Conservation (phyloP, 2,797 vertebrate species). For the Holocentrus rufus region DNA sequence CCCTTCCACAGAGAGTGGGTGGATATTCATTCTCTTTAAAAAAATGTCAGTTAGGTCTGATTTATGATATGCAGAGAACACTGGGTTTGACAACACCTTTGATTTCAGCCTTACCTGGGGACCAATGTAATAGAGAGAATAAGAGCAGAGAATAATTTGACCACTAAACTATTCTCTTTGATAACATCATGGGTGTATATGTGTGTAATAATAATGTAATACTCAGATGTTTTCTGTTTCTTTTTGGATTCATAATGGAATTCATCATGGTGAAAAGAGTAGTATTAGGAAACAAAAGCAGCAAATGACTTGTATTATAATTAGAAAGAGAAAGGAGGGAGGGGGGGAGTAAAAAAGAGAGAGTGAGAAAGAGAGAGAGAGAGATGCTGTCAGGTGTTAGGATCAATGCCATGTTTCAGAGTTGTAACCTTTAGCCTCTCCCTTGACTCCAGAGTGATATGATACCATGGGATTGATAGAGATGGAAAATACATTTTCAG, state of each 20-base stretch:
- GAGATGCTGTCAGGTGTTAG: conserved; percentile 81
- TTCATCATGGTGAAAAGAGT: conserved; percentile 12
- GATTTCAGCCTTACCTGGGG: conserved; percentile 54
- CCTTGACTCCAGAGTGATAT: conserved; percentile 79
- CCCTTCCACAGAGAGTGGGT: conserved; percentile 92
- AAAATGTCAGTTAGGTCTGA: conserved; percentile 92
- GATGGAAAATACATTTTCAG: conserved; percentile 81
- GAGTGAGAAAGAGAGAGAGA: conserved; percentile 31
- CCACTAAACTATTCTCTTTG: conserved; percentile 47
- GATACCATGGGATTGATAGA: conserved; percentile 80
- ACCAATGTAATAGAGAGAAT: conserved; percentile 64
- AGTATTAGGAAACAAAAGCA: conserved; percentile 9
- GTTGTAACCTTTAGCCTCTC: conserved; percentile 84
- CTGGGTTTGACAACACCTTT: conserved; percentile 75
- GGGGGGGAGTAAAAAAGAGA: not conserved
- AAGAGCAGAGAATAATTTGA: conserved; percentile 51
- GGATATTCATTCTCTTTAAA: conserved; percentile 96
- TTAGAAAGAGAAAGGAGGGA: not conserved
- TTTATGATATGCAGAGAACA: conserved; percentile 94
- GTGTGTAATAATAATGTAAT: conserved; percentile 21
- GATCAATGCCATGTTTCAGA: conserved; percentile 84
- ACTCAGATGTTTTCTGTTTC: conserved; percentile 10
- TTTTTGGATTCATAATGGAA: conserved; percentile 6
- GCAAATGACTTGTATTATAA: conserved; percentile 12
- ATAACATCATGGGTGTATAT: conserved; percentile 42